Percentiles rank a stretch among this genome's conserved stretches.
These are phyloP conservation scores for Pseudopodoces humilis DNA, from an alignment of 2,113 vertebrate species.

Conservation along the genomic window DNA sequence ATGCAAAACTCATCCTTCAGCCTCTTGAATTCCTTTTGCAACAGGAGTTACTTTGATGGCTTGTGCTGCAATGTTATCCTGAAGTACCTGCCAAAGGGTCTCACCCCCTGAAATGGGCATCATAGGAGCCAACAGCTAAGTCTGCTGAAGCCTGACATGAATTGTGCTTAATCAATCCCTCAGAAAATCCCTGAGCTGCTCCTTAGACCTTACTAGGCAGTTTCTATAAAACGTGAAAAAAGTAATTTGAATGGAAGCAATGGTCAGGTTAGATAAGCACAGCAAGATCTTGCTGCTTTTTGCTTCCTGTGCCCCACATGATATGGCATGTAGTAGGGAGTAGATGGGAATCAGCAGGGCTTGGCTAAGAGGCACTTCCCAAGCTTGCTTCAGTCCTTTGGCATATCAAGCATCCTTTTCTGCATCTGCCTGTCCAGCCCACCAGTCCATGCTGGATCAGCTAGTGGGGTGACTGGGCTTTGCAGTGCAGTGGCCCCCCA, in stretches of 20 bases:
- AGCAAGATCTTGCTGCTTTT: background rate
- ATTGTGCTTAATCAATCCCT: background rate
- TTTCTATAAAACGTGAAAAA: background rate
- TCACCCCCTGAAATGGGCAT: accelerated
- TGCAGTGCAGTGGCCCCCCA: background rate
- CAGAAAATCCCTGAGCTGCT: background rate
- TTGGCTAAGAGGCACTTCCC: background rate
- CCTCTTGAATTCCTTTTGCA: background rate
- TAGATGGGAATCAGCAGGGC: background rate
- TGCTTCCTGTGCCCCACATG: background rate
- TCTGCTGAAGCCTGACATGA: background rate
- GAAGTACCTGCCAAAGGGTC: background rate
- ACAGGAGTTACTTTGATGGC: background rate
- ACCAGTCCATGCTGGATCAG: background rate
- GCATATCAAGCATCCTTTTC: background rate
- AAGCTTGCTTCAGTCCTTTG: background rate
- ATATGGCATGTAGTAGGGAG: background rate
- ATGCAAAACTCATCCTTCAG: background rate
- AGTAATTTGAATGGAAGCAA: background rate
- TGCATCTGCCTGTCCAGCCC: background rate
- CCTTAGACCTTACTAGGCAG: background rate
- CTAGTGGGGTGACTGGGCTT: background rate
- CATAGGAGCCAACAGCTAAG: background rate
- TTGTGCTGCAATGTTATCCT: background rate
- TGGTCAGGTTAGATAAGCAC: background rate